A percentile compares a stretch with the other conserved stretches of the same genome.
Evolutionary conservation across 2,113 vertebrate species (phyloP).

Genomic region (Pygoscelis antarcticus): DNA sequence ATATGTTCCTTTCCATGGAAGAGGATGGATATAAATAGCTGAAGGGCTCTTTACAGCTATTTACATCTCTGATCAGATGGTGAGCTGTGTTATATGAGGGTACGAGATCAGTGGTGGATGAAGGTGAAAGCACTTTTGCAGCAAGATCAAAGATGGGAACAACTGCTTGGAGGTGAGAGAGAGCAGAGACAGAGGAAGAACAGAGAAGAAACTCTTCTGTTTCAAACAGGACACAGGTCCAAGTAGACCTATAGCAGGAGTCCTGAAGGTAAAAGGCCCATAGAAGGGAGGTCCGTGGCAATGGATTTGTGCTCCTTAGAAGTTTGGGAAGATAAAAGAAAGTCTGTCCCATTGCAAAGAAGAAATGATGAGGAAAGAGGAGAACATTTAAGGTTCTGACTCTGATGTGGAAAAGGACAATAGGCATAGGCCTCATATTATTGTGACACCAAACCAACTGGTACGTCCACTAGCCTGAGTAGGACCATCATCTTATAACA

Average conservation of each 20-base stretch:
- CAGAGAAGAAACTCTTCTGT: not conserved
- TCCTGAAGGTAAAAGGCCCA: not conserved
- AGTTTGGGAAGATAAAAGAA: not conserved
- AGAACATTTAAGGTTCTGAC: not conserved
- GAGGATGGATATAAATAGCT: not conserved
- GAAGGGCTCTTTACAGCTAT: not conserved
- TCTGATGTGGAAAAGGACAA: not conserved
- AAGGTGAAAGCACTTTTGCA: not conserved
- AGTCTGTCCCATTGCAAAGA: not conserved
- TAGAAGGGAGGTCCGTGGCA: not conserved
- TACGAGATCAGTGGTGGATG: not conserved
- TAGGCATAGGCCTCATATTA: not conserved
- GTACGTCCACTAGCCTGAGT: not conserved
- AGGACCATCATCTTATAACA: not conserved
- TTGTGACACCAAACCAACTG: not conserved
- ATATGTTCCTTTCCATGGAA: not conserved
- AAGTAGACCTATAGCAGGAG: not conserved
- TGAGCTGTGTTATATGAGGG: not conserved
- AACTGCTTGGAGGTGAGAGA: not conserved
- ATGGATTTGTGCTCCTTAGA: not conserved
- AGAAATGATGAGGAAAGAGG: not conserved
- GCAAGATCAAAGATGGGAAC: not conserved
- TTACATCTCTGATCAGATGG: not conserved
- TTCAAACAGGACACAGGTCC: not conserved
- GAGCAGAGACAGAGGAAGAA: not conserved